Conservation (phyloP, 2,797 vertebrate species). For the Acrossocheilus fasciatus region DNA sequence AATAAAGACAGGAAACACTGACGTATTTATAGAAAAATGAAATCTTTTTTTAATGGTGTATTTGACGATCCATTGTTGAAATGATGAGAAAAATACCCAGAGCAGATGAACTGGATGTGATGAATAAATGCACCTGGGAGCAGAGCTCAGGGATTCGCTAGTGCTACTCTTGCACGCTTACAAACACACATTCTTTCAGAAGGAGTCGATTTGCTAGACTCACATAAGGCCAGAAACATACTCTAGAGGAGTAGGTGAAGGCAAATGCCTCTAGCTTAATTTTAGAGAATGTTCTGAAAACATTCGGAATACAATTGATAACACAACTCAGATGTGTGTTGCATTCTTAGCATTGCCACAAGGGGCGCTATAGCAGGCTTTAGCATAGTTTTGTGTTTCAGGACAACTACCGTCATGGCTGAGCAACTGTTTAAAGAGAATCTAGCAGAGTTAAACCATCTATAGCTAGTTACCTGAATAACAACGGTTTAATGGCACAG, state of each 20-base stretch:
- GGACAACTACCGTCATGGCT: neutral
- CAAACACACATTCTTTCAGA: conserved; percentile 32
- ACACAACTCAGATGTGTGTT: neutral
- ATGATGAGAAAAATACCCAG: conserved; percentile 77
- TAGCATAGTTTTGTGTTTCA: neutral
- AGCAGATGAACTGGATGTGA: conserved; percentile 48
- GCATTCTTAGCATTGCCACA: neutral
- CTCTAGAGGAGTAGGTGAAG: neutral
- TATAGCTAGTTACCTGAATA: neutral
- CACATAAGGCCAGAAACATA: conserved; percentile 15
- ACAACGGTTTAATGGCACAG: neutral
- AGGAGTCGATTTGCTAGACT: conserved; percentile 26
- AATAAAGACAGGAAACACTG: conserved; percentile 25
- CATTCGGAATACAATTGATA: neutral
- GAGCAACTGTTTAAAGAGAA: neutral
- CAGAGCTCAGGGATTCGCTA: conserved; percentile 28
- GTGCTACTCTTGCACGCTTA: conserved; percentile 16
- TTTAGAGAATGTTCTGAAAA: neutral
- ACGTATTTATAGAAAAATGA: conserved; percentile 76
- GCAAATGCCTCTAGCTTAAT: neutral
- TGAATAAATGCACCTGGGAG: conserved; percentile 28
- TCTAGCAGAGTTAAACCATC: neutral
- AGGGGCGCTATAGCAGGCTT: neutral
- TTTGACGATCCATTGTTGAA: conserved; percentile 80
- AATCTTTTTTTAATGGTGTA: conserved; percentile 83